Conservation (phyloP, 2,888 invertebrate species). For the Eledone cirrhosa region DNA sequence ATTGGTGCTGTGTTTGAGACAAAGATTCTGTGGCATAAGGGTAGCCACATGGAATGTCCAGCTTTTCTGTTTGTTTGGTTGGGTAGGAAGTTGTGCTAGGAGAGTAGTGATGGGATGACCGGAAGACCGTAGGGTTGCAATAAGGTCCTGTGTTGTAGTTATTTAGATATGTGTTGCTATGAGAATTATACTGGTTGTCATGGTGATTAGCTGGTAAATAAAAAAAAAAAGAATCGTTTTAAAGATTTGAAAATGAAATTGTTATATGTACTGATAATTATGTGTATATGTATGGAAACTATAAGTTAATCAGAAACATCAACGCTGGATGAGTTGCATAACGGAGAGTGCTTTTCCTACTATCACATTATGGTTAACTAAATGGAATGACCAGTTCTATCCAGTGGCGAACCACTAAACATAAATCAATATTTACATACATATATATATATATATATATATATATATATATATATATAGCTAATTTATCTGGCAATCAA, state of each 20-base stretch:
- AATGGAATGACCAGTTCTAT: too few relatives aligned
- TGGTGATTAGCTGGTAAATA: slow-evolving; percentile 41
- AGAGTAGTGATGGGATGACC: slow-evolving; percentile 42
- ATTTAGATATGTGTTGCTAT: slow-evolving; percentile 30
- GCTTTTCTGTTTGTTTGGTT: slow-evolving; percentile 41
- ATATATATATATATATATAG: too few relatives aligned
- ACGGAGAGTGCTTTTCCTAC: background rate
- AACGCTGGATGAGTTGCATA: background rate
- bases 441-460: background rate
- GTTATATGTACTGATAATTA: too few relatives aligned
- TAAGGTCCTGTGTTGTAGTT: slow-evolving; percentile 37
- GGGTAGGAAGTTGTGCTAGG: slow-evolving; percentile 39
- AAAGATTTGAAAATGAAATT: background rate
- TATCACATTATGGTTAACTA: too few relatives aligned
- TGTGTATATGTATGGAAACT: too few relatives aligned
- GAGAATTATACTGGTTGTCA: slow-evolving; percentile 35
- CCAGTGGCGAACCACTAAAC: background rate
- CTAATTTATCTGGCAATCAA: too few relatives aligned
- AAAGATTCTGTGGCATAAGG: slow-evolving; percentile 8
- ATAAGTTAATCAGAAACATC: too few relatives aligned
- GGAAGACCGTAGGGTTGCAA: slow-evolving; percentile 41
- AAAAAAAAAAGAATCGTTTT: slow-evolving; percentile 14
- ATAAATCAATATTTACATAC: background rate
- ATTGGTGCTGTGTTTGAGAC: slow-evolving; percentile 27
- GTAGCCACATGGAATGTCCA: slow-evolving; percentile 25